Evolutionary conservation across 2,888 invertebrate species (phyloP).

Genomic region (Chromoteleia sp.): DNA sequence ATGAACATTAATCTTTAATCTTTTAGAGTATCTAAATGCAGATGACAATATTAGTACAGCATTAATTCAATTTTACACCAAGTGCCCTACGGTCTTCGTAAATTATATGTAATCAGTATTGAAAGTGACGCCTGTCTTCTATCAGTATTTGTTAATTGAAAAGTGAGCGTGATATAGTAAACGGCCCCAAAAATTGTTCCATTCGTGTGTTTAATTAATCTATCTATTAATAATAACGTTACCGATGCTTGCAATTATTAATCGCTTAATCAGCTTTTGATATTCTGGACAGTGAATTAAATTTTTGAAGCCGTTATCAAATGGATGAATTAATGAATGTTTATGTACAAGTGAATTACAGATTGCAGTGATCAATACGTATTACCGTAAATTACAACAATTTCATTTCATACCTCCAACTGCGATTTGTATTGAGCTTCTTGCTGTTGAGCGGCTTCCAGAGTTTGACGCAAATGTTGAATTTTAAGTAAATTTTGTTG

Average conservation of each 20-base stretch:
- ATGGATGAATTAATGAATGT: slow-evolving; percentile 11
- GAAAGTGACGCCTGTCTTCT: slow-evolving; percentile 22
- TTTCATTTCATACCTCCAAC: slow-evolving; percentile 87
- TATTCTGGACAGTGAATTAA: too few relatives aligned
- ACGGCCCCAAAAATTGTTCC: neutral
- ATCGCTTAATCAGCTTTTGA: too few relatives aligned
- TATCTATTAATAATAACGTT: too few relatives aligned
- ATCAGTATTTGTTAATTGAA: slow-evolving; percentile 1
- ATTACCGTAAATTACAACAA: neutral
- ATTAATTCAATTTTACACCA: slow-evolving; percentile 21
- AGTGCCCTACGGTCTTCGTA: neutral
- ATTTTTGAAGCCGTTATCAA: slow-evolving; percentile 4
- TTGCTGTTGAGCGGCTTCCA: slow-evolving; percentile 92
- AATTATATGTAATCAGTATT: slow-evolving; percentile 7
- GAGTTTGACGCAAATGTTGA: slow-evolving; percentile 90
- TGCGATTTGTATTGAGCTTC: slow-evolving; percentile 92
- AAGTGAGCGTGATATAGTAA: slow-evolving; percentile 5
- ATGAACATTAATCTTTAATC: too few relatives aligned
- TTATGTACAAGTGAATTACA: slow-evolving; percentile 83
- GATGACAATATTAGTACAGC: neutral
- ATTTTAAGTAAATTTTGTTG: slow-evolving; percentile 93
- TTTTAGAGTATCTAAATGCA: neutral
- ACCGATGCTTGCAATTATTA: too few relatives aligned
- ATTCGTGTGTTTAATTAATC: too few relatives aligned
- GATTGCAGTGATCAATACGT: neutral